These are phyloP conservation scores for Paramisgurnus dabryanus DNA, from an alignment of 2,113 vertebrate genomes.

Conservation along the genomic window DNA sequence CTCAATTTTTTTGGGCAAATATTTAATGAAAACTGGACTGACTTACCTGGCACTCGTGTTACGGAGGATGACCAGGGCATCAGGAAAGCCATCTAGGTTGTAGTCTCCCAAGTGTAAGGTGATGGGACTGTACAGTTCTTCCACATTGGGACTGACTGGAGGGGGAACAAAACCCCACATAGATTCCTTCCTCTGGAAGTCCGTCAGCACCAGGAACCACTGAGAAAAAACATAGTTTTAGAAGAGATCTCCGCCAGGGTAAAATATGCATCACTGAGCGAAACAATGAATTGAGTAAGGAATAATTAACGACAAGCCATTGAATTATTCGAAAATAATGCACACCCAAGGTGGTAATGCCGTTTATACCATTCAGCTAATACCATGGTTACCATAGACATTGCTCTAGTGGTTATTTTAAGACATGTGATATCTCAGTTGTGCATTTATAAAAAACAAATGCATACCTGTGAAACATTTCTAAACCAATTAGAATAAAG, in stretches of 20 bases:
- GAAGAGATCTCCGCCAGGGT: neutral
- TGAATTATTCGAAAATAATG: no score
- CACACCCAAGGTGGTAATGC: no score
- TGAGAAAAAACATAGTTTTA: constrained; percentile 52
- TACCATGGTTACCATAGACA: no score
- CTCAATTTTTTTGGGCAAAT: no score
- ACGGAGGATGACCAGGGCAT: constrained; percentile 87
- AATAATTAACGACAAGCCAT: no score
- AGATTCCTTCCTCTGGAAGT: constrained; percentile 83
- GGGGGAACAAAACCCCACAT: constrained; percentile 84
- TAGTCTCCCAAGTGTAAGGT: constrained; percentile 93
- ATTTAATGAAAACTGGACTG: neutral
- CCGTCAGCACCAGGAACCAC: constrained; percentile 86
- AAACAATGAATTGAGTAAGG: no score
- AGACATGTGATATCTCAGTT: no score
- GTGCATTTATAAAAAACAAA: no score
- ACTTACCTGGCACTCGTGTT: constrained; percentile 89
- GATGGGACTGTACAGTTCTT: constrained; percentile 74
- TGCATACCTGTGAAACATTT: no score
- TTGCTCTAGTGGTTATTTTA: no score
- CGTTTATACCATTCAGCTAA: no score
- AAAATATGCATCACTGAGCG: neutral
- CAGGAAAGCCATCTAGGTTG: constrained; percentile 97
- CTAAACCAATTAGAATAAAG: no score
- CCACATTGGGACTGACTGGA: constrained; percentile 12